Conservation (phyloP, 2,797 vertebrate genomes). For the Gobionotothen gibberifrons region DNA sequence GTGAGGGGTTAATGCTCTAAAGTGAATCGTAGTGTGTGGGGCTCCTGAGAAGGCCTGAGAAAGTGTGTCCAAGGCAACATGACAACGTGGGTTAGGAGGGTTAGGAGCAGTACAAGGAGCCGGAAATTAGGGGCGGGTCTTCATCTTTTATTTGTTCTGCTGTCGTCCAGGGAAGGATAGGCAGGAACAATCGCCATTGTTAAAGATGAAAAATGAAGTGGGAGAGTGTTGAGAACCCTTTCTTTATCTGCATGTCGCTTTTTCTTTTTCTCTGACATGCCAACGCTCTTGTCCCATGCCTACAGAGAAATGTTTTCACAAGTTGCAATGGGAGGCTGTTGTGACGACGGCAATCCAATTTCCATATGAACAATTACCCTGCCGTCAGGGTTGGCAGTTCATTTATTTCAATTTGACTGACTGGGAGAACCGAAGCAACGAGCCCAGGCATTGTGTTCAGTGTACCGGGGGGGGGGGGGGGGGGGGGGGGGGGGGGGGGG, state of each 20-base stretch:
- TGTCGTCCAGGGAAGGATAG: constrained; percentile 17
- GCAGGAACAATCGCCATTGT: constrained; percentile 59
- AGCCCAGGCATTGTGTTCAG: constrained; percentile 71
- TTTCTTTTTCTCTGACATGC: constrained; percentile 51
- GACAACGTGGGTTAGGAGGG: constrained; percentile 61
- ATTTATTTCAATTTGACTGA: constrained; percentile 88
- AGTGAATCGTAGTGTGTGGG: constrained; percentile 42
- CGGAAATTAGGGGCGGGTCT: constrained; percentile 52
- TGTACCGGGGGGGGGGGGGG: constrained; percentile 52
- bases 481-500: constrained; percentile 49
- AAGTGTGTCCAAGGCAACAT: constrained; percentile 55
- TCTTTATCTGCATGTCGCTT: constrained; percentile 52
- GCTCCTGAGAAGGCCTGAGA: constrained; percentile 62
- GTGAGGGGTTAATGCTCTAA: constrained; percentile 58
- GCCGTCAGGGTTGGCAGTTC: constrained; percentile 82
- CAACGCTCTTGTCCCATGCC: constrained; percentile 56
- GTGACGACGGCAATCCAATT: constrained; percentile 83
- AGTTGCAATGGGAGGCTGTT: constrained; percentile 67
- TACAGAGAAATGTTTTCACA: constrained; percentile 66
- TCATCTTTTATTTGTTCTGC: constrained; percentile 41
- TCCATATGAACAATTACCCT: constrained; percentile 87
- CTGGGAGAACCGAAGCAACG: constrained; percentile 68
- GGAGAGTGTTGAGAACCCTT: constrained; percentile 50
- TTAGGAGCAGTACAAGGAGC: constrained; percentile 45
- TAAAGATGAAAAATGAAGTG: constrained; percentile 62